Base-by-base conservation (phyloP, 2,888 invertebrate genomes). In the Brenthis ino region DNA sequence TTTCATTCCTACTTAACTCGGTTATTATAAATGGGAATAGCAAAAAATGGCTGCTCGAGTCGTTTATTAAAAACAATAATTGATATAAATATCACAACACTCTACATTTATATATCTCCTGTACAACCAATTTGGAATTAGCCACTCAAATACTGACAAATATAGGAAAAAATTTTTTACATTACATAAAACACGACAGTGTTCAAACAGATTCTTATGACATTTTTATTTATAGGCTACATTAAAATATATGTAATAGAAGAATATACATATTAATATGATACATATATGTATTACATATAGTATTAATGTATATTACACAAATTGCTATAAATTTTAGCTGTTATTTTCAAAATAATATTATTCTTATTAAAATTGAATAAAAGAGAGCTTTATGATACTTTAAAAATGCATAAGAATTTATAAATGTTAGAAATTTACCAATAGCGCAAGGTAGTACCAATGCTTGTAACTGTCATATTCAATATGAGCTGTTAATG, bases 181-280 rank as follows among this genome's bases (percentile, higher is more conserved):
- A 28, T 48, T n/a, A 50, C 50, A 50, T 50, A 28, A 60, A 60
- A 60, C 60, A 60, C 50, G 60, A 60, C 60, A 60, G 50, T 60
- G 28, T 60, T 60, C 50, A 60, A 60, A 50, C 16, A 60, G 37
- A 11, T 43, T 43, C 4, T 43, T 43, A 43, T 37, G 8, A 43
- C 37, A 43, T 37, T 37, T 37, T 37, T 37, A 37, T 37, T 37
- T 2, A 37, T 37, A 37, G 8, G 37, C 8, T 37, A 37, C 37
- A 37, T 37, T 37, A 37, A 37, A 37, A 37, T 28, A 33, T 33
- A 6, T 1, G 37, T 37, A 37, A 6, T 33, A 4, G 33, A 37
- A 43, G 11, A 43, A 11, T 11, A 11, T 2, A 11, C 3, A 37
- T 37, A 37, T 37, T 8, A 2, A 8, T 8, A 37, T 8, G 33